Conservation (phyloP, 2,888 invertebrate genomes). For the Branchinecta sandiegonensis region DNA sequence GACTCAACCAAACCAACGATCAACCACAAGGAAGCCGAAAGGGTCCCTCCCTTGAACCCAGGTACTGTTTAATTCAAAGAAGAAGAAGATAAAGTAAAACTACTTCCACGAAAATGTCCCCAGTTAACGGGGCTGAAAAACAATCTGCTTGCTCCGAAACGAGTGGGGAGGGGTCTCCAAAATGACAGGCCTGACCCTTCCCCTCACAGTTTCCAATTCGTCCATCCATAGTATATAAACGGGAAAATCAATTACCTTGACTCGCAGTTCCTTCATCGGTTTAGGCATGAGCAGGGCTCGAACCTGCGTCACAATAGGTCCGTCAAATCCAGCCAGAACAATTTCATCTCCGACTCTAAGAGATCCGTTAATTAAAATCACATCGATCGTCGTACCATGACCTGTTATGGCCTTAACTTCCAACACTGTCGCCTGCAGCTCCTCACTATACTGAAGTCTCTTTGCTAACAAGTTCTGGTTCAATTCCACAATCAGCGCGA, state of each 20-base stretch:
- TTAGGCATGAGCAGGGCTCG: constrained; percentile 94
- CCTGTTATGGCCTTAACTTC: constrained; percentile 90
- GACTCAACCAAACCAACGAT: no score
- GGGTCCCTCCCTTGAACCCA: no score
- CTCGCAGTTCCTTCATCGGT: constrained; percentile 89
- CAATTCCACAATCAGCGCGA: constrained; percentile 79
- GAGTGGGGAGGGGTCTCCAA: neutral
- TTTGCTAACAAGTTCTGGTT: constrained; percentile 80
- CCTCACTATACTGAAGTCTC: constrained; percentile 77
- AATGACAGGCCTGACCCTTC: neutral
- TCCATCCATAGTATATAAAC: neutral
- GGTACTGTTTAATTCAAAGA: no score
- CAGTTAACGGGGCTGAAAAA: constrained; percentile 24
- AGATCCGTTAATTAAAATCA: constrained; percentile 93
- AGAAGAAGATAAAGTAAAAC: no score
- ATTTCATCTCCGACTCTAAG: constrained; percentile 84
- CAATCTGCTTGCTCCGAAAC: constrained; percentile 19
- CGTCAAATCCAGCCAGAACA: constrained; percentile 91
- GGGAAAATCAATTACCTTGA: constrained; percentile 50
- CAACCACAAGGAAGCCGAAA: no score
- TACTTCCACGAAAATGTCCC: neutral
- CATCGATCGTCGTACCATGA: constrained; percentile 94
- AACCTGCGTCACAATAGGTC: constrained; percentile 93
- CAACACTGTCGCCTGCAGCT: constrained; percentile 46
- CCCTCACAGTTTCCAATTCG: no score